These are phyloP conservation scores for Stegodyphus dumicola DNA, from an alignment of 1,140 invertebrate species.

Conservation along the genomic window DNA sequence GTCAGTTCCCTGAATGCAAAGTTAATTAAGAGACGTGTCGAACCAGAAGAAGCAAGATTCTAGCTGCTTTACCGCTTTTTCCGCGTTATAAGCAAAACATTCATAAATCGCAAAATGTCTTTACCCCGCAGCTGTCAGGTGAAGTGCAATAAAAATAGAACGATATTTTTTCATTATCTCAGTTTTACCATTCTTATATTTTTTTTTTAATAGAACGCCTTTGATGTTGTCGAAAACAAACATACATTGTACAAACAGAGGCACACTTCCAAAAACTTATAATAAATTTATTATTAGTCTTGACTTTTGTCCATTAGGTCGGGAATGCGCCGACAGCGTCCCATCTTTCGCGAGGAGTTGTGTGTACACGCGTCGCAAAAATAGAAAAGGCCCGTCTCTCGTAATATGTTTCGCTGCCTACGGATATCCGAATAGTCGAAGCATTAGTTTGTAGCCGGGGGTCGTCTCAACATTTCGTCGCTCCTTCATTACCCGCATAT, in stretches of 20 bases:
- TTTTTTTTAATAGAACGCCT: slow-evolving; percentile 32
- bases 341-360: slow-evolving; percentile 31
- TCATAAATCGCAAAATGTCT: too few relatives aligned
- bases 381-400: slow-evolving; percentile 44
- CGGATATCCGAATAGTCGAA: slow-evolving; percentile 57
- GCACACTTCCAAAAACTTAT: slow-evolving; percentile 16
- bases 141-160: slow-evolving; percentile 5
- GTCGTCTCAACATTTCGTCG: slow-evolving; percentile 44
- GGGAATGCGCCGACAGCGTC: slow-evolving; percentile 50
- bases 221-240: slow-evolving; percentile 40
- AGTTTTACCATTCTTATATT: not conserved
- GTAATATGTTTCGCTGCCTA: slow-evolving; percentile 59
- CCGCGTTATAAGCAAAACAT: too few relatives aligned
- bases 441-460: slow-evolving; percentile 52
- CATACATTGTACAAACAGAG: slow-evolving; percentile 47
- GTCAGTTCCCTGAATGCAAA: too few relatives aligned
- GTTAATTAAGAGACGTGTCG: too few relatives aligned
- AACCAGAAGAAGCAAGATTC: too few relatives aligned
- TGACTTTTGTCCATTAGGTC: slow-evolving; percentile 49
- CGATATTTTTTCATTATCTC: slow-evolving; percentile 1
- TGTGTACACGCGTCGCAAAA: slow-evolving; percentile 29
- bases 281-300: slow-evolving; percentile 60
- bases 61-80: too few relatives aligned
- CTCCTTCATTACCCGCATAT: slow-evolving; percentile 46
- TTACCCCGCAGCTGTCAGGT: not conserved